phyloP scores from a whole-genome alignment of 2,888 invertebrate species.

The Myopa testacea region DNA sequence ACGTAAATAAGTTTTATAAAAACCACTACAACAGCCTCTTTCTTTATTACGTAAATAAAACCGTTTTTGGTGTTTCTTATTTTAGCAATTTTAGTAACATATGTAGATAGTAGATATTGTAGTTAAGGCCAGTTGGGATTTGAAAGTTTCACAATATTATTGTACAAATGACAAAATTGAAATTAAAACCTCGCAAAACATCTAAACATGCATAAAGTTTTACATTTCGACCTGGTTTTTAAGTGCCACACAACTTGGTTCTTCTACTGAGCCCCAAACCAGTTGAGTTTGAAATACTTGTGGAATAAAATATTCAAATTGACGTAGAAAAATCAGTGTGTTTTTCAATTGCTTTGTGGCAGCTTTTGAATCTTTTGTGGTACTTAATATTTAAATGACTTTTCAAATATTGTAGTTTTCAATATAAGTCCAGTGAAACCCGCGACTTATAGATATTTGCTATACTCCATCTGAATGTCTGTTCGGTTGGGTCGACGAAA shows the following conservation, averaged over 20 bases:
- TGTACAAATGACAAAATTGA: conserved; percentile 32
- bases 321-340: background rate
- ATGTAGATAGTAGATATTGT: too few species aligned
- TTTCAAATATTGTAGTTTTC: too few species aligned
- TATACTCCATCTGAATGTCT: too few species aligned
- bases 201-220: conserved; percentile 40
- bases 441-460: too few species aligned
- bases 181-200: conserved; percentile 27
- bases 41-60: background rate
- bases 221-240: conserved; percentile 11
- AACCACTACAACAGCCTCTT: background rate
- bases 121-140: background rate
- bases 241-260: background rate
- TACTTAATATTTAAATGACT: too few species aligned
- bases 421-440: too few species aligned
- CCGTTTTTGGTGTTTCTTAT: too few species aligned
- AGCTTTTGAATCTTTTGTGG: too few species aligned
- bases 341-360: background rate
- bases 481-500: too few species aligned
- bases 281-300: background rate
- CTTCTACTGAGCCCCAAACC: background rate
- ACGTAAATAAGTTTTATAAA: conserved; percentile 32
- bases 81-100: too few species aligned
- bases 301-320: conserved; percentile 5
- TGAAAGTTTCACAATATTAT: conserved; percentile 14